Percentiles rank a stretch among this genome's conserved stretches.
Evolutionary conservation across 2,797 vertebrate species (phyloP).

Genomic region (Sebastes diaconus): DNA sequence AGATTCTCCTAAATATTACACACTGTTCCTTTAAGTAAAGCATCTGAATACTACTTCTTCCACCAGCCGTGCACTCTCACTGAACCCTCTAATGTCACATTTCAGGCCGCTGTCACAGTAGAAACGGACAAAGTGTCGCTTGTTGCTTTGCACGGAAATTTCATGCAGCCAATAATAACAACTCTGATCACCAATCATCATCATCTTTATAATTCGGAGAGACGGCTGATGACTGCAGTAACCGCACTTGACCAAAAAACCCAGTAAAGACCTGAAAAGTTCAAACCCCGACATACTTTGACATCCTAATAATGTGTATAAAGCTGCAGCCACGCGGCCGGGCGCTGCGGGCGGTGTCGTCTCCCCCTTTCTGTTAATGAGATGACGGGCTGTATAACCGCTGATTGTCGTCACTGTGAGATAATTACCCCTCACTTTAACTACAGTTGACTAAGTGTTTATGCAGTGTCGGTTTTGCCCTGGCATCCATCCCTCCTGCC

Average conservation of each 20-base stretch:
- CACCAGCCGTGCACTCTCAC: background rate
- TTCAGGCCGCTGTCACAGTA: background rate
- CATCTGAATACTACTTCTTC: background rate
- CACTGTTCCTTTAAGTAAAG: background rate
- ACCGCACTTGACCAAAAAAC: background rate
- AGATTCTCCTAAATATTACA: too few relatives aligned
- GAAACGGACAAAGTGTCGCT: background rate
- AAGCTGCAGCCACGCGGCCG: background rate
- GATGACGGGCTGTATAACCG: slow-evolving; percentile 42
- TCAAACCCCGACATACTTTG: background rate
- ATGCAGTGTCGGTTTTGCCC: slow-evolving; percentile 59
- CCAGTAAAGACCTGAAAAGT: background rate
- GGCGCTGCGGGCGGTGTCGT: slow-evolving; percentile 32
- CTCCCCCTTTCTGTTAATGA: slow-evolving; percentile 53
- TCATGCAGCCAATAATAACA: background rate
- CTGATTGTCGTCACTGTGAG: slow-evolving; percentile 70
- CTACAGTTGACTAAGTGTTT: slow-evolving; percentile 71
- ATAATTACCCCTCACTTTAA: slow-evolving; percentile 70
- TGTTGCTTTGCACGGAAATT: background rate
- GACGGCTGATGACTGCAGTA: background rate
- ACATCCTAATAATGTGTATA: slow-evolving; percentile 2
- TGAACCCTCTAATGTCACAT: background rate
- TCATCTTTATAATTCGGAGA: background rate
- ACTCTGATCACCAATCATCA: background rate
- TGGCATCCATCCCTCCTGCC: slow-evolving; percentile 58